Evolutionary conservation across 1,140 invertebrate species (phyloP), one percentile per base, ranked within the genome.

Genomic region (Branchinecta lynchi): DNA sequence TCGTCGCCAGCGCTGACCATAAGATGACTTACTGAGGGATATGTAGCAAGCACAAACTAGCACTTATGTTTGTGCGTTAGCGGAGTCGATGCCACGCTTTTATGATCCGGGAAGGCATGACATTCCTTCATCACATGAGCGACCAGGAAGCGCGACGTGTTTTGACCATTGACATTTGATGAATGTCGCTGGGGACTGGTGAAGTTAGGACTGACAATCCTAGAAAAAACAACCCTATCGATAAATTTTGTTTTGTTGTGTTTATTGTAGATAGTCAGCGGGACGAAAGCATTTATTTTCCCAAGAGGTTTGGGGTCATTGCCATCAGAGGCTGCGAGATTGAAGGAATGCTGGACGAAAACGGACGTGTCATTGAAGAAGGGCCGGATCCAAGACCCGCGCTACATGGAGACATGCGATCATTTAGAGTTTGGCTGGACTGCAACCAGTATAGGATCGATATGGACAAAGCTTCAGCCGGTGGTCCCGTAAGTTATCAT

Each of bases 291-390:
- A 80, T 88, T 66, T 87, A 90, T 8, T 95, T 97, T 77, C 83
- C 93, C 66, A 86, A 89, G 0, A 92, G 96, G 83, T 90, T 95
- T 46, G 93, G 95, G 2, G 81, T 99, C 66, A 84, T 86, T 0
- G 92, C 87, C 77, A 93, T 99, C 0, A 82, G 97, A 51, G 97
- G 97, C 0, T 99, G 97, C 81, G 97, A 99, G 80, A 87, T 99
- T 32, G 96, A 99, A 80, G 96, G 96, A 15, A 93, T 99, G 90
- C 78, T 99, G n/a, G 95, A 98, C 78, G 87, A 87, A 20, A 90
- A 91, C 73, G 96, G 96, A 0, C 85, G 93, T 73, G 89, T 99
- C 2, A 96, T 99, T 69, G 96, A 99, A 79, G 96, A 99, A 80
- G 93, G 90, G 0, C 89, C 93, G 0, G 93, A 96, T 73, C 93